phyloP scores from a whole-genome alignment of 2,113 vertebrate species.

The Peromyscus californicus region DNA sequence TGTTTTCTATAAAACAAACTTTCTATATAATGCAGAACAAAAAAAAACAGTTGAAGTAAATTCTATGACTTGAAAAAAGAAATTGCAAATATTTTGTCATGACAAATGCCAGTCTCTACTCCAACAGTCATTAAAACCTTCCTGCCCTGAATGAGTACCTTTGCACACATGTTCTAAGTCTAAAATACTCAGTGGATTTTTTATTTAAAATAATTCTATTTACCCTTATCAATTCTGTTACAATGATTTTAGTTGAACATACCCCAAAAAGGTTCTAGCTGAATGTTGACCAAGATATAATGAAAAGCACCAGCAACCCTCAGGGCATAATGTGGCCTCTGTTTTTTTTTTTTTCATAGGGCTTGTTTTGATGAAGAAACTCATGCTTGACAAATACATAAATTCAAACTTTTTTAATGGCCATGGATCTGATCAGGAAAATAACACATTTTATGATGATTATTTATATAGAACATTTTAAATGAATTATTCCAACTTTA shows the following conservation, averaged over 20 bases:
- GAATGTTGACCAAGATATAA: not conserved
- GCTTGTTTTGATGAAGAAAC: conserved; percentile 1
- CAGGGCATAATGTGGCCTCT: not conserved
- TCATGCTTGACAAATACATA: not conserved
- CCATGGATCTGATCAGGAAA: conserved; percentile 21
- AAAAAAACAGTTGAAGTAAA: not conserved
- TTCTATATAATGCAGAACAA: conserved; percentile 15
- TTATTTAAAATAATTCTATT: conserved; percentile 19
- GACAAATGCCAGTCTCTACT: not conserved
- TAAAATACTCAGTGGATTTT: not conserved
- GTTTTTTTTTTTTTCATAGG: not conserved
- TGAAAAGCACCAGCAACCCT: not conserved
- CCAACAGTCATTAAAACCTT: not conserved
- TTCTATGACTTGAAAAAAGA: not conserved
- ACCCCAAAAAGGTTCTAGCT: not conserved
- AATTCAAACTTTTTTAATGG: not conserved
- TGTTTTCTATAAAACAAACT: conserved; percentile 30
- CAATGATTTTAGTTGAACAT: conserved; percentile 54
- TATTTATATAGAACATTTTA: not conserved
- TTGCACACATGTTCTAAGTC: not conserved
- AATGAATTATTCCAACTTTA: conserved; percentile 13
- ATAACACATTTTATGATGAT: not conserved
- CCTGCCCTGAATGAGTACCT: not conserved
- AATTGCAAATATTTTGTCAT: not conserved
- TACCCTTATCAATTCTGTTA: not conserved